Evolutionary conservation across 1,140 invertebrate species (phyloP).

Genomic region (Ceratoteleas bidentatus): DNA sequence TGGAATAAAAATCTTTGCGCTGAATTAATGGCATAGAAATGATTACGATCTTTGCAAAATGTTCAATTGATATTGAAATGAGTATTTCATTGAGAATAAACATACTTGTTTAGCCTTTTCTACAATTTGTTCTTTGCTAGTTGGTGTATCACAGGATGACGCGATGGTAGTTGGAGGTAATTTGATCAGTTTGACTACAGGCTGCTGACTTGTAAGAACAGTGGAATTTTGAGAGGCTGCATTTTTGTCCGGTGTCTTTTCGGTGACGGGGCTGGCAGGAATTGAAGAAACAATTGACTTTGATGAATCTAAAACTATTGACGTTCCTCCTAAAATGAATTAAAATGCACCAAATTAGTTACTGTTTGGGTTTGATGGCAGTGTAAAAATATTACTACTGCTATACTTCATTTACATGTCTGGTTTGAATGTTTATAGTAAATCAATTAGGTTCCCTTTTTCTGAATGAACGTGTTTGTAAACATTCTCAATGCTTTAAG

Average conservation of each 20-base stretch:
- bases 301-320: constrained; percentile 80
- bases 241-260: constrained; percentile 63
- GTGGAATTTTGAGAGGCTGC: constrained; percentile 56
- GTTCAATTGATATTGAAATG: no score
- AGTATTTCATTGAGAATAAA: neutral
- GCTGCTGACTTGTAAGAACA: constrained; percentile 74
- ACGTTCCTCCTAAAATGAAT: constrained; percentile 81
- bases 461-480: no score
- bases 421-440: no score
- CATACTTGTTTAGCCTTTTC: constrained; percentile 92
- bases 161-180: constrained; percentile 74
- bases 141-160: constrained; percentile 73
- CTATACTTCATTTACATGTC: no score
- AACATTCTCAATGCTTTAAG: no score
- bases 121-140: constrained; percentile 89
- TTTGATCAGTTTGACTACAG: constrained; percentile 81
- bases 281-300: constrained; percentile 72
- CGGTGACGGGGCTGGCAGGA: constrained; percentile 49
- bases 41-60: no score
- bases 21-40: no score
- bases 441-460: no score
- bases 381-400: neutral
- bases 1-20: no score
- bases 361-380: neutral
- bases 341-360: neutral